These are phyloP conservation scores for Scophthalmus maximus DNA, from an alignment of 2,113 vertebrate species.

Conservation along the genomic window DNA sequence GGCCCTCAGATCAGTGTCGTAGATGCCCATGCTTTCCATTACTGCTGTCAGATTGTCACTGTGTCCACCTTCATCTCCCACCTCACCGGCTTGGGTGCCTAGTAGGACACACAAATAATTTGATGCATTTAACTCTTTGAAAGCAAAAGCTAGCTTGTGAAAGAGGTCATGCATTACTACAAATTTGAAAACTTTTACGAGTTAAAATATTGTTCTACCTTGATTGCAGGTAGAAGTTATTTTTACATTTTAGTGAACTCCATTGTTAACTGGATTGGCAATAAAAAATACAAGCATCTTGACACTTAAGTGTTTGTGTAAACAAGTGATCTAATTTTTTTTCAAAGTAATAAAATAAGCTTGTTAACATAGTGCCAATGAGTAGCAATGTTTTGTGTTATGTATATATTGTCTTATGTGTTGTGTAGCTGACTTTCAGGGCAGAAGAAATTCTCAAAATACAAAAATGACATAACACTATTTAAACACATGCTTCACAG, in stretches of 20 bases:
- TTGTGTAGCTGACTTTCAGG: too few relatives aligned
- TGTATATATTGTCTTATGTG: too few relatives aligned
- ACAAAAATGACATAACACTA: neutral
- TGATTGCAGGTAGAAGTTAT: too few relatives aligned
- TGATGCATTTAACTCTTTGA: neutral
- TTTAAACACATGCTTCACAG: neutral
- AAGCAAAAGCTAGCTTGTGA: neutral
- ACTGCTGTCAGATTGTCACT: constrained; percentile 80
- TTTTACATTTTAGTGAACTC: neutral
- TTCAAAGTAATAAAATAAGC: neutral
- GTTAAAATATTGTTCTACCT: neutral
- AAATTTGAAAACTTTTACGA: neutral
- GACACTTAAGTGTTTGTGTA: neutral
- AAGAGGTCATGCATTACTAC: too few relatives aligned
- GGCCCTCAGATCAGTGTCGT: constrained; percentile 85
- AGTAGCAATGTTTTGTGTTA: neutral
- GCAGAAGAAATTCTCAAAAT: neutral
- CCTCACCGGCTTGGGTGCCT: constrained; percentile 58
- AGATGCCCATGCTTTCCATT: constrained; percentile 85
- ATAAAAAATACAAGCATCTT: too few relatives aligned
- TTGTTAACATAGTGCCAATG: neutral
- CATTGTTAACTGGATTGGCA: neutral
- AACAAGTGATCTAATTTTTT: neutral
- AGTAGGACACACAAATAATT: neutral
- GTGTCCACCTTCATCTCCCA: constrained; percentile 62